Base-by-base conservation (phyloP, 2,113 vertebrate genomes). In the Etheostoma cragini region DNA sequence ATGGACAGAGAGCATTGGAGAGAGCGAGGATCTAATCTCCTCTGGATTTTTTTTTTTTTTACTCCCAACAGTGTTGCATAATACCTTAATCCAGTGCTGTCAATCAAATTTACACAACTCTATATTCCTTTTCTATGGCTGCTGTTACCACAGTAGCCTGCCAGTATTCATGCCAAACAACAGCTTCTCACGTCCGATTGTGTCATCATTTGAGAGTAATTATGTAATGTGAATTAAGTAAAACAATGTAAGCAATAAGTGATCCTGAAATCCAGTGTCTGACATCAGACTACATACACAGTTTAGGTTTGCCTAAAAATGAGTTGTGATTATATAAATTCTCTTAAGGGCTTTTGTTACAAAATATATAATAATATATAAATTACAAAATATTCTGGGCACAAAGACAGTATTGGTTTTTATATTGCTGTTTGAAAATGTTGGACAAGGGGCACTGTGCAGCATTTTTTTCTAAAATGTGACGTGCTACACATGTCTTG, bases 51-150 rank as follows among this genome's bases (percentile, higher is more conserved):
- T 85, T 85, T 81, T 87, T 82, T 82, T 80, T 42, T 54, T 54
- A 70, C 89, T 91, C 91, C 80, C 90, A 81, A 63, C 89, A 88
- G 84, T 82, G 89, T 94, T 94, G 76, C 80, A 56, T 94, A 91
- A 94, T 67, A 77, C 88, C 50, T 81, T 92, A 91, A 94, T 92
- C 92, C 91, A 78, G 49, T 0, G 19, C 87, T 88, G 88, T 90
- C 91, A 75, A 78, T 93, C 93, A 88, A 87, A 90, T 3, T 80
- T 72, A 87, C 73, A 75, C 86, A 85, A 83, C 87, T 80, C 57
- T 53, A 1, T 83, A 64, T 81, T 79, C 57, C 21, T 47, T 78
- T 81, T 75, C 50, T 54, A 50, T 54, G 49, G 60, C 33, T 52
- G 56, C 47, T 72, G 76, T 86, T 22, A 80, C 42, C 52, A 47